Evolutionary conservation across 2,113 vertebrate species (phyloP), one percentile per base, ranked within the genome.

Genomic region (Arenaria interpres): DNA sequence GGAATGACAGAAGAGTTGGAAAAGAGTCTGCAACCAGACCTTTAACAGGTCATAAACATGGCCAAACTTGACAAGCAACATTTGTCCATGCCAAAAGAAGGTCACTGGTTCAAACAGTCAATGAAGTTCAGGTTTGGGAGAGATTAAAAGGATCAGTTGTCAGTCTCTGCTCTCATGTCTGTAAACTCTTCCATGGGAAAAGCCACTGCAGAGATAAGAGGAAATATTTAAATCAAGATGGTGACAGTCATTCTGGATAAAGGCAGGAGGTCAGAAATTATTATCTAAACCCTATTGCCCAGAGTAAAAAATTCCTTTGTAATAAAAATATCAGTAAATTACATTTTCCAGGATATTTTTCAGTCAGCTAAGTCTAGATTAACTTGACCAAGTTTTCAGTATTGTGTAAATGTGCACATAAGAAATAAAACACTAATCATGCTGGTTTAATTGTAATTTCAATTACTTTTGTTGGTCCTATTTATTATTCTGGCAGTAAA

Each of bases 321-420:
- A 48, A 71, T 48, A 93, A 79, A 94, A 69, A 8, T 56, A 33
- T 37, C 41, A 85, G 11, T 33, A 79, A 91, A 60, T 71, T 1
- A 43, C 10, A 54, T 60, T 83, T 90, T 85, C 63, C 28, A 54
- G 35, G 20, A 63, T 51, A 83, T 59, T 79, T 88, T 80, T 74
- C 28, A 67, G 21, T 43, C 35, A 81, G 5, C 3, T 74, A 83
- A 66, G 19, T 28, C 12, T 45, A 87, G 23, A 75, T 54, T 4
- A 30, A 30, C 39, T 50, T 53, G 21, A 48, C 6, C n/a, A 86
- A 41, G 14, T 41, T 73, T 94, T 80, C 9, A 32, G 9, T 62
- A 19, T 41, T 54, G 6, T 0, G 0, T 37, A 75, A 91, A 84
- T 2, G 10, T 10, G 2, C 27, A 51, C 15, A 1, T 2, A 66